Evolutionary conservation across 2,113 vertebrate genomes (phyloP).

Genomic region (Dascyllus trimaculatus): DNA sequence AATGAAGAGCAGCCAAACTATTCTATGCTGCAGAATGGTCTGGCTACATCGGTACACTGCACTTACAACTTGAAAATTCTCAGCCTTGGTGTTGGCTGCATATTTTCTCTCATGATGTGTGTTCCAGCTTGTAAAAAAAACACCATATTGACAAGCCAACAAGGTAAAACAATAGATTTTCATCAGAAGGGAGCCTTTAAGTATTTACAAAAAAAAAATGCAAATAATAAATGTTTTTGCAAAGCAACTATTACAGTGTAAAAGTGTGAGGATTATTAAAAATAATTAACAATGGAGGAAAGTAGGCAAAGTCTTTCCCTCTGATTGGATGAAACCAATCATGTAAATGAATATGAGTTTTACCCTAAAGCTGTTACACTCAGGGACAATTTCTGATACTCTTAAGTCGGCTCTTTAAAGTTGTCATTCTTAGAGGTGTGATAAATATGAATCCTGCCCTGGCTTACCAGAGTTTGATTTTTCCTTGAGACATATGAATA

Average conservation of each 20-base stretch:
- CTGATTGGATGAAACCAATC: neutral
- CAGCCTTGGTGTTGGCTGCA: no score
- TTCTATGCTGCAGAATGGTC: no score
- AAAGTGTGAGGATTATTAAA: neutral
- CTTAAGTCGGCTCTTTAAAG: neutral
- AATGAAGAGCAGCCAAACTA: no score
- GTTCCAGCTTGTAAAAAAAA: no score
- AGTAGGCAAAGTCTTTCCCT: neutral
- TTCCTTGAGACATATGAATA: neutral
- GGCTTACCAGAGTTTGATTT: constrained; percentile 6
- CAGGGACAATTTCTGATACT: neutral
- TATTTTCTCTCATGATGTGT: no score
- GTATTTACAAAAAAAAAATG: neutral
- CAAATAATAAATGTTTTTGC: neutral
- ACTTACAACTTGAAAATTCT: no score
- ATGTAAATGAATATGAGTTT: constrained; percentile 8
- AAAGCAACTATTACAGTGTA: neutral
- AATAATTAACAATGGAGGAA: no score
- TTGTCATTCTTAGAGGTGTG: constrained; percentile 1
- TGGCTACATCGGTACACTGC: no score
- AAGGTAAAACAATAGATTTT: no score
- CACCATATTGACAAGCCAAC: no score
- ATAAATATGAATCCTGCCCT: neutral
- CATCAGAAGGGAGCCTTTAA: no score
- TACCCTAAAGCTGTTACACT: neutral